These are phyloP conservation scores for Formica aserva DNA, from an alignment of 2,888 invertebrate species.

Conservation along the genomic window DNA sequence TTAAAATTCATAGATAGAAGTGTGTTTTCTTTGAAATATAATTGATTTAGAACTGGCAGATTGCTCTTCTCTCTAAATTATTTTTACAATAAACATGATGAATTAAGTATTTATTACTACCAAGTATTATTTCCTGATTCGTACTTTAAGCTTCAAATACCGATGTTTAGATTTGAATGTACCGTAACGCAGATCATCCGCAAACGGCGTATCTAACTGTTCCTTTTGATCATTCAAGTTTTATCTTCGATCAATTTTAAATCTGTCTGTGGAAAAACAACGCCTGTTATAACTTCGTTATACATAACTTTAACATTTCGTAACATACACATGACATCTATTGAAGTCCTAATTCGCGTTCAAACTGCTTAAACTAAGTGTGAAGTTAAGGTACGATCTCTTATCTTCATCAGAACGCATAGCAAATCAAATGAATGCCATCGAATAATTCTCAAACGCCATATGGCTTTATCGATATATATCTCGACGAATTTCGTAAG, in stretches of 20 bases:
- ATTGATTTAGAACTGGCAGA: neutral
- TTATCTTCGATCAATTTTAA: neutral
- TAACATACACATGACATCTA: neutral
- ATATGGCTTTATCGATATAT: constrained; percentile 2
- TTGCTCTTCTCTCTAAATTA: neutral
- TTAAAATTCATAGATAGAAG: neutral
- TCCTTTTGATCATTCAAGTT: constrained; percentile 27
- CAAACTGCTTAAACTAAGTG: neutral
- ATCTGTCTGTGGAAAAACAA: neutral
- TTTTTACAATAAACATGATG: neutral
- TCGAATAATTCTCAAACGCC: neutral
- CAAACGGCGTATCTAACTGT: constrained; percentile 33
- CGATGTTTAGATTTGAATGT: constrained; percentile 33
- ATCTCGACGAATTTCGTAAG: neutral
- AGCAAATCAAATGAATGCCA: neutral
- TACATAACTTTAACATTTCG: neutral
- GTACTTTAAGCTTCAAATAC: neutral
- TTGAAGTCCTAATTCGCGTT: neutral
- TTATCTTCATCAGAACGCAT: neutral
- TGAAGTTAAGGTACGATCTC: neutral
- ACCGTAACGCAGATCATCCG: constrained; percentile 18
- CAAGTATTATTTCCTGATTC: neutral
- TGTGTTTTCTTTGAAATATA: neutral
- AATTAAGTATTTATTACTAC: neutral
- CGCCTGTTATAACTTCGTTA: neutral